A percentile compares a stretch with the other conserved stretches of the same genome.
These are phyloP conservation scores for Tauraco erythrolophus DNA, from an alignment of 2,113 vertebrate species.

Conservation along the genomic window DNA sequence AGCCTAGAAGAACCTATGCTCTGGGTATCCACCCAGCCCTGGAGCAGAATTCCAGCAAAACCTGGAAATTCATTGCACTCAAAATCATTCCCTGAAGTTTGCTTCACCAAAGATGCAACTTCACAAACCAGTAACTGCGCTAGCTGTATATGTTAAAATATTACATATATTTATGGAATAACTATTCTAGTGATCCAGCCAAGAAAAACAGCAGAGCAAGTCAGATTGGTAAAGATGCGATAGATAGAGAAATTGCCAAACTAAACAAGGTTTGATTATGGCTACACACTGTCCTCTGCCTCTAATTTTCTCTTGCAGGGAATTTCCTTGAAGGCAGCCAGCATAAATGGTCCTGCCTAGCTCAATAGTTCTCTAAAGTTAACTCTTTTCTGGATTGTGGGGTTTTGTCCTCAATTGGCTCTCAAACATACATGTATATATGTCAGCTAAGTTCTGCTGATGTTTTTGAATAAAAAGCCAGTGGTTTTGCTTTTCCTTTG, in stretches of 20 bases:
- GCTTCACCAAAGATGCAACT: neutral
- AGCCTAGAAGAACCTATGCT: neutral
- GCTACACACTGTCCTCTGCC: conserved; percentile 43
- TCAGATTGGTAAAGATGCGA: conserved; percentile 49
- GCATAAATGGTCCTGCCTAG: conserved; percentile 31
- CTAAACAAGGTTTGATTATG: conserved; percentile 56
- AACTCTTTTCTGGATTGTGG: neutral
- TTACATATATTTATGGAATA: neutral
- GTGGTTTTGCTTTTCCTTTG: neutral
- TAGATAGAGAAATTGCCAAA: conserved; percentile 54
- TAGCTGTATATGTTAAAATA: neutral
- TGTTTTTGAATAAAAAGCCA: neutral
- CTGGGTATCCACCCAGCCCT: neutral
- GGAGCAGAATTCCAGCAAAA: neutral
- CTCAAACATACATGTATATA: neutral
- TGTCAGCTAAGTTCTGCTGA: neutral
- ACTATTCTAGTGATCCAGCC: neutral
- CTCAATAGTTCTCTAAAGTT: neutral
- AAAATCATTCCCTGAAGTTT: neutral
- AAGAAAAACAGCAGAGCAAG: conserved; percentile 28
- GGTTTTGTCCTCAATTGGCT: neutral
- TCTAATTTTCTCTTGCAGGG: conserved; percentile 61
- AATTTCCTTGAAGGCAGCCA: conserved; percentile 65
- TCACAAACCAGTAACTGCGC: neutral
- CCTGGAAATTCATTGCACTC: neutral